Conservation (phyloP, 2,797 vertebrate genomes). For the Sphenopsis melanotis region DNA sequence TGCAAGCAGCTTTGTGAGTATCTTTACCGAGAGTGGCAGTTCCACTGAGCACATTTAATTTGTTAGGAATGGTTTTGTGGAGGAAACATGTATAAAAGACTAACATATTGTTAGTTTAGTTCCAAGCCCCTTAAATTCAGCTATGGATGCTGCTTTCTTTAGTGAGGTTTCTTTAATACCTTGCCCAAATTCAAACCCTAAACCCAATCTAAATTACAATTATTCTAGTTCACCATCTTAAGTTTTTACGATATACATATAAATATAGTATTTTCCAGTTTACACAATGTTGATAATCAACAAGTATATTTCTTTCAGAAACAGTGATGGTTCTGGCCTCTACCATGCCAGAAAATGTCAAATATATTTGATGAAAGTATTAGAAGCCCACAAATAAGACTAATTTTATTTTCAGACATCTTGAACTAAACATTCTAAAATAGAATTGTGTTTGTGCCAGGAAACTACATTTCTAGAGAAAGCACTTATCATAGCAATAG, state of each 20-base stretch:
- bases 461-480: constrained; percentile 61
- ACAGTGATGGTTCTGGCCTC: constrained; percentile 4
- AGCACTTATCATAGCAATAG: constrained; percentile 66
- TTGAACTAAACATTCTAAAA: constrained; percentile 68
- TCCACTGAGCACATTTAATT: neutral
- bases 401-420: constrained; percentile 63
- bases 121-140: neutral
- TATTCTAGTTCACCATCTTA: neutral
- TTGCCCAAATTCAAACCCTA: neutral
- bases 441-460: constrained; percentile 65
- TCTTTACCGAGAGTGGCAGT: neutral
- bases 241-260: neutral
- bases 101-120: neutral
- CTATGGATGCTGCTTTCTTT: neutral
- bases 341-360: constrained; percentile 30
- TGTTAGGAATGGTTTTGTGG: neutral
- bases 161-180: neutral
- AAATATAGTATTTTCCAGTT: neutral
- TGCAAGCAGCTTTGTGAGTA: neutral
- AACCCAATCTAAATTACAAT: neutral
- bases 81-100: neutral
- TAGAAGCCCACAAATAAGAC: constrained; percentile 61
- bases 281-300: neutral
- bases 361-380: constrained; percentile 40
- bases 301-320: constrained; percentile 10